These are phyloP conservation scores for Spongia lamella DNA, from an alignment of 37 sponge, comb jelly and placozoan genomes.

Conservation along the genomic window DNA sequence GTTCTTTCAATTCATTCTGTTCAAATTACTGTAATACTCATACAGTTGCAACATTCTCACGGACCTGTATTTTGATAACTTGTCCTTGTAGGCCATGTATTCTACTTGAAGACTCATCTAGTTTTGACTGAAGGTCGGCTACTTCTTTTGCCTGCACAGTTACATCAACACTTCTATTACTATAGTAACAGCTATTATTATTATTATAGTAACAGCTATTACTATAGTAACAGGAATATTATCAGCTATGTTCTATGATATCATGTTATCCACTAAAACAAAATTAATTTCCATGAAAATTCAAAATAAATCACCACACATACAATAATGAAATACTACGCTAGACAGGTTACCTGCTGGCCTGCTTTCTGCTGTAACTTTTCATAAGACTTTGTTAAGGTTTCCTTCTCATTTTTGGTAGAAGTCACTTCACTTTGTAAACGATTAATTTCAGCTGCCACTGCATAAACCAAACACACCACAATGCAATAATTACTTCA, in stretches of 20 bases:
- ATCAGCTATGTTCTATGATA: too few relatives aligned
- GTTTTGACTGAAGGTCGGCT: constrained; percentile 21
- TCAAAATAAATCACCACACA: neutral
- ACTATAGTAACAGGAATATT: too few relatives aligned
- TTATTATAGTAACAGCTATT: too few relatives aligned
- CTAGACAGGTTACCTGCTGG: constrained; percentile 14
- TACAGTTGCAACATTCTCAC: neutral
- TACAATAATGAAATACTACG: neutral
- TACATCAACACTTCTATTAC: too few relatives aligned
- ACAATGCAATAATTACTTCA: neutral
- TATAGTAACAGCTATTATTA: too few relatives aligned
- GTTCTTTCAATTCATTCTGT: constrained; percentile 57
- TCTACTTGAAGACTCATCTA: constrained; percentile 51
- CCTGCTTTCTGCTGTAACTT: constrained; percentile 54
- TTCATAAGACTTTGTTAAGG: neutral
- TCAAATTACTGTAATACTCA: neutral
- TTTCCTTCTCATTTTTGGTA: constrained; percentile 26
- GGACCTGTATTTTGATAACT: constrained; percentile 48
- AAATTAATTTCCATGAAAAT: too few relatives aligned
- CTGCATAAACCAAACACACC: constrained; percentile 11
- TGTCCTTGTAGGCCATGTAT: constrained; percentile 38
- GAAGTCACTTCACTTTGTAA: constrained; percentile 28
- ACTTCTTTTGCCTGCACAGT: neutral
- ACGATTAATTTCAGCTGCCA: constrained; percentile 36
- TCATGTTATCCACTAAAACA: too few relatives aligned